Conservation (phyloP, 2,888 invertebrate species). For the Chaetogeoica ovagalla region DNA sequence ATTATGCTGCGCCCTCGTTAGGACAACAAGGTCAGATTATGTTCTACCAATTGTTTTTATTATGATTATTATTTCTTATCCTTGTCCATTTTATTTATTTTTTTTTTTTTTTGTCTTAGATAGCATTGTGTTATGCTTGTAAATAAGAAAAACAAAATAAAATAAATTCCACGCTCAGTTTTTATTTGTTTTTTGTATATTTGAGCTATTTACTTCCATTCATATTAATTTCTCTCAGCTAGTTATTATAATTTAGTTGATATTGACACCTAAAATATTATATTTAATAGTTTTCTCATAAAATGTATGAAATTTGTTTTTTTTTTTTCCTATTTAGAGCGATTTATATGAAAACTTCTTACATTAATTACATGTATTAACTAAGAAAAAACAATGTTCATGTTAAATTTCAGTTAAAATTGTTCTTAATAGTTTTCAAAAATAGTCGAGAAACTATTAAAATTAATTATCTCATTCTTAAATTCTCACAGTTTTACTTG, state of each 20-base stretch:
- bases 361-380: background rate
- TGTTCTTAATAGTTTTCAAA: background rate
- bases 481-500: background rate
- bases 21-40: slow-evolving; percentile 53
- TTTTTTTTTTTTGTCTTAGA: slow-evolving; percentile 38
- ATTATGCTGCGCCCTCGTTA: slow-evolving; percentile 51
- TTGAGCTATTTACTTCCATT: slow-evolving; percentile 16
- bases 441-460: background rate
- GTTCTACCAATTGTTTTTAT: slow-evolving; percentile 41
- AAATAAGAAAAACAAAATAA: background rate
- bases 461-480: background rate
- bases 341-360: background rate
- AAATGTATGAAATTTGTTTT: too few species aligned
- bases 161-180: slow-evolving; percentile 25
- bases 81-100: slow-evolving; percentile 16
- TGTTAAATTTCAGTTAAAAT: background rate
- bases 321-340: too few species aligned
- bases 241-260: background rate
- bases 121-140: slow-evolving; percentile 40
- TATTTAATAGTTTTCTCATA: background rate
- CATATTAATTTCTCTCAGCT: slow-evolving; percentile 19
- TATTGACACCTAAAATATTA: background rate
- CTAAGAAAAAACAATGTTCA: background rate
- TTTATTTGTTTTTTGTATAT: slow-evolving; percentile 29
- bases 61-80: slow-evolving; percentile 54